These are phyloP conservation scores for Colletes collaris DNA, from an alignment of 2,888 invertebrate genomes.

Conservation along the genomic window DNA sequence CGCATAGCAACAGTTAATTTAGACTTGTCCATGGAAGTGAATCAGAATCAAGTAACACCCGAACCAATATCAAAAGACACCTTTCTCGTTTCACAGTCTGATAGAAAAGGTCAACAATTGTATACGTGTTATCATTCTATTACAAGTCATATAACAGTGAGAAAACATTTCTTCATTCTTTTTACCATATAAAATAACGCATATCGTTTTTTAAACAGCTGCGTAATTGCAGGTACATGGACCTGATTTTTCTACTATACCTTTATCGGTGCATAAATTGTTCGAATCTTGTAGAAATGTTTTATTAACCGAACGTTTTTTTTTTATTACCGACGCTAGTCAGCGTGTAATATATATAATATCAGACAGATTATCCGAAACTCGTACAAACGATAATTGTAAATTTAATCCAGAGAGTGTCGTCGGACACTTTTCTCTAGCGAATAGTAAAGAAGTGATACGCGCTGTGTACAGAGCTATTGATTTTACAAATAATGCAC, in stretches of 20 bases:
- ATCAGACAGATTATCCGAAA: conserved; percentile 86
- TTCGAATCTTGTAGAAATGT: conserved; percentile 86
- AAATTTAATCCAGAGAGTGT: conserved; percentile 86
- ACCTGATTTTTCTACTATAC: conserved; percentile 87
- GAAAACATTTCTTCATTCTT: conserved; percentile 48
- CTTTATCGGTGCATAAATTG: conserved; percentile 88
- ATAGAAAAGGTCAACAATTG: conserved; percentile 84
- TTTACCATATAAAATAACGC: conserved; percentile 18
- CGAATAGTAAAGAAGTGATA: conserved; percentile 84
- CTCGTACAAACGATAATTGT: conserved; percentile 84
- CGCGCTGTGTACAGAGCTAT: conserved; percentile 84
- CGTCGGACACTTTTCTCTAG: conserved; percentile 85
- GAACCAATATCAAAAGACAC: conserved; percentile 82
- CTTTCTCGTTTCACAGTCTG: conserved; percentile 85
- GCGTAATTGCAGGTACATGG: conserved; percentile 86
- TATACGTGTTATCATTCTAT: conserved; percentile 86
- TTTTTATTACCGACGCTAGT: conserved; percentile 86
- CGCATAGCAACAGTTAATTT: conserved; percentile 48
- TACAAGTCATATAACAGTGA: conserved; percentile 85
- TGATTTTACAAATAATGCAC: conserved; percentile 79
- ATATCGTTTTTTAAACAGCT: not conserved
- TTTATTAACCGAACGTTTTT: conserved; percentile 88
- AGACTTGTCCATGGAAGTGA: conserved; percentile 70
- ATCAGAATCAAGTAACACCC: conserved; percentile 53
- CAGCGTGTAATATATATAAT: conserved; percentile 84